Evolutionary conservation across 2,113 vertebrate genomes (phyloP).

Genomic region (Colaptes auratus): DNA sequence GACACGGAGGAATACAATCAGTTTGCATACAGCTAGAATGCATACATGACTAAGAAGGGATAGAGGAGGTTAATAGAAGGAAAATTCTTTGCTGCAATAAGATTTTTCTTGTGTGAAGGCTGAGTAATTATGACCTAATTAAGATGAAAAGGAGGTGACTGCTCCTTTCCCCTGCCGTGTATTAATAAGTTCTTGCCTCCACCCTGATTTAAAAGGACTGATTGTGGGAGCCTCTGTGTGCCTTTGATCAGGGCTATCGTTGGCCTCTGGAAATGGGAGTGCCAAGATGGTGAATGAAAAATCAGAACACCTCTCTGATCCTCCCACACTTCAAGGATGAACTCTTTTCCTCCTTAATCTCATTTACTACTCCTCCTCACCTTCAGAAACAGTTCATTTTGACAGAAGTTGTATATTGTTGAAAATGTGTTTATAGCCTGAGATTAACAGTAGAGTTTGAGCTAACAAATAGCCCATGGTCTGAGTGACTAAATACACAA

Average conservation of each 20-base stretch:
- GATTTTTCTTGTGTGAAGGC: background rate
- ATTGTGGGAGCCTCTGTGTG: background rate
- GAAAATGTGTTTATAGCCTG: background rate
- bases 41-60: background rate
- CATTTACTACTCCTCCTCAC: background rate
- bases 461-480: background rate
- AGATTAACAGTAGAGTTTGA: background rate
- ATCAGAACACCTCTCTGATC: background rate
- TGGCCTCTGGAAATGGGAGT: background rate
- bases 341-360: background rate
- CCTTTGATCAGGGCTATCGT: background rate
- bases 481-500: background rate
- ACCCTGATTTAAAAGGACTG: background rate
- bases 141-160: background rate
- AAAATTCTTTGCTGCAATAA: background rate
- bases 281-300: background rate
- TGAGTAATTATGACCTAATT: constrained; percentile 24
- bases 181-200: background rate
- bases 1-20: background rate
- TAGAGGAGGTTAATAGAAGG: background rate
- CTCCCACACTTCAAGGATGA: background rate
- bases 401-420: background rate
- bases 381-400: background rate
- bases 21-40: background rate
- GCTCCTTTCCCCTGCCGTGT: background rate